Evolutionary conservation across 2,888 invertebrate species (phyloP).

Genomic region (Drosophila hamatofila): DNA sequence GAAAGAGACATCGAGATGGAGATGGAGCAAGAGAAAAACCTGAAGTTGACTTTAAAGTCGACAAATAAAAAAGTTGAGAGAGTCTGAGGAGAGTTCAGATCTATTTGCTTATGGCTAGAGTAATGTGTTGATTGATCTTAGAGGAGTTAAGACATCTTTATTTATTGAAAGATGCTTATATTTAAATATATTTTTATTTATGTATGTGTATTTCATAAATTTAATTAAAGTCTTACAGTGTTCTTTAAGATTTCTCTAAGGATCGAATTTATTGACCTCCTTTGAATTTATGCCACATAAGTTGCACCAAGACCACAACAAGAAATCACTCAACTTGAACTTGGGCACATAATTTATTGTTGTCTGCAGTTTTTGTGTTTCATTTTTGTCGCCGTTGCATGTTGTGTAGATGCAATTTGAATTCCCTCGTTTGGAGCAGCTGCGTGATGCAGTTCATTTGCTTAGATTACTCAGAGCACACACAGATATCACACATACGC

Average conservation of each 20-base stretch:
- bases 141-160: background rate
- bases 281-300: background rate
- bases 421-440: slow-evolving; percentile 20
- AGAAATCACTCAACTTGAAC: slow-evolving; percentile 8
- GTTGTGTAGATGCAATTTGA: slow-evolving; percentile 50
- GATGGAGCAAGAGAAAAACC: background rate
- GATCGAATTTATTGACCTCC: background rate
- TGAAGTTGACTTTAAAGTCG: background rate
- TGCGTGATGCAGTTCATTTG: slow-evolving; percentile 31
- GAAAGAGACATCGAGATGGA: background rate
- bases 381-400: slow-evolving; percentile 7
- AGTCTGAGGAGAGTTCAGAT: background rate
- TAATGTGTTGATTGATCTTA: background rate
- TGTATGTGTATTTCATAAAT: too few relatives aligned
- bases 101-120: background rate
- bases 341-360: slow-evolving; percentile 18
- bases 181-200: background rate
- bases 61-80: background rate
- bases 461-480: slow-evolving; percentile 43
- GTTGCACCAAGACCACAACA: background rate
- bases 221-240: background rate
- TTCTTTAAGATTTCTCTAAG: background rate
- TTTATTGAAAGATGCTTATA: background rate
- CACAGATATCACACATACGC: slow-evolving; percentile 49
- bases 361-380: slow-evolving; percentile 1